phyloP scores from a whole-genome alignment of 37 sponge, comb jelly and placozoan species.

The Beroe ovata region DNA sequence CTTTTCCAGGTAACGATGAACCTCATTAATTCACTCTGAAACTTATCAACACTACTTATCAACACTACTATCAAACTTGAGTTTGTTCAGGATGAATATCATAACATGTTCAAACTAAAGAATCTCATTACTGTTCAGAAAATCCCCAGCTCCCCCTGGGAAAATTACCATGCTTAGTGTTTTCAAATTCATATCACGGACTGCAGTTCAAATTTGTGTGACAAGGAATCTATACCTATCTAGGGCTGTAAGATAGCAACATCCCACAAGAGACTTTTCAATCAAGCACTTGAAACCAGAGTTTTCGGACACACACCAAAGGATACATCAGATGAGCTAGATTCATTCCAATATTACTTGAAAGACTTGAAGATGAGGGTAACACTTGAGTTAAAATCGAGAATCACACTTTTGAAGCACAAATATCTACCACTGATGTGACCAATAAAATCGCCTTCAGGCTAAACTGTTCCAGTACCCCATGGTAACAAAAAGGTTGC shows the following conservation, averaged over 20 bases:
- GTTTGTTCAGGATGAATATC: too few species aligned
- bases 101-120: too few species aligned
- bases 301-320: slow-evolving; percentile 48
- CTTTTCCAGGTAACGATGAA: slow-evolving; percentile 34
- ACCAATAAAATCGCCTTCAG: slow-evolving; percentile 37
- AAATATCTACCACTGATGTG: too few species aligned
- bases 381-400: neutral
- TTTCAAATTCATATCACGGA: too few species aligned
- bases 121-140: too few species aligned
- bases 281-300: slow-evolving; percentile 38
- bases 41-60: too few species aligned
- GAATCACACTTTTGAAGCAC: neutral
- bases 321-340: slow-evolving; percentile 11
- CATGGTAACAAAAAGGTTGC: slow-evolving; percentile 35
- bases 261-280: slow-evolving; percentile 40
- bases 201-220: too few species aligned
- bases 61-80: too few species aligned
- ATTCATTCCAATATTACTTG: slow-evolving; percentile 63
- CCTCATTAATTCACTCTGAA: too few species aligned
- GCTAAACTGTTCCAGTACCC: slow-evolving; percentile 57
- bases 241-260: slow-evolving; percentile 61
- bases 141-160: too few species aligned
- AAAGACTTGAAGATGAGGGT: slow-evolving; percentile 32
- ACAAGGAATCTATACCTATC: neutral
- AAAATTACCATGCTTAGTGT: too few species aligned